Evolutionary conservation across 1,140 invertebrate species (phyloP).

Genomic region (Phymastichus coffea): DNA sequence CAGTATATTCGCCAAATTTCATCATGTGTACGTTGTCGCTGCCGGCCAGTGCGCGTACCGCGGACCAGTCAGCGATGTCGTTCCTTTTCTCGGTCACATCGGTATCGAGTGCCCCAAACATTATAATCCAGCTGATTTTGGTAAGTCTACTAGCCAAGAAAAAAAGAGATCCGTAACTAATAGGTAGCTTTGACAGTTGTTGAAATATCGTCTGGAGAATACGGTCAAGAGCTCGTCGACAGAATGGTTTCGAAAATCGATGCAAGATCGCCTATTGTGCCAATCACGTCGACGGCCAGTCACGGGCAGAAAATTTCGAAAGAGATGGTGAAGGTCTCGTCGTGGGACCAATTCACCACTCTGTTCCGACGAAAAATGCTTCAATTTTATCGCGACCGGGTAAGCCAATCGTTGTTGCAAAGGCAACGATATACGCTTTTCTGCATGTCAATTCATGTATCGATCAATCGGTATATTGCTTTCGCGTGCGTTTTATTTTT

Average conservation of each 20-base stretch:
- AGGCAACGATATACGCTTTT: not conserved
- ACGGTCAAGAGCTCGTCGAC: slow-evolving; percentile 64
- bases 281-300: slow-evolving; percentile 49
- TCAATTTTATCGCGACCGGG: slow-evolving; percentile 71
- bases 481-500: slow-evolving; percentile 3
- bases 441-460: not conserved
- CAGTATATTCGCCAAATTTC: slow-evolving; percentile 73
- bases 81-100: slow-evolving; percentile 67
- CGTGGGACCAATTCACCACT: slow-evolving; percentile 66
- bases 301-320: slow-evolving; percentile 12
- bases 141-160: too few relatives aligned
- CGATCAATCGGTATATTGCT: not conserved
- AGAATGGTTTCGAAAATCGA: slow-evolving; percentile 65
- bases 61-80: slow-evolving; percentile 64
- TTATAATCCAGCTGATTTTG: slow-evolving; percentile 82
- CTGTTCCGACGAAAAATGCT: slow-evolving; percentile 68
- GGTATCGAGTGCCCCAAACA: slow-evolving; percentile 72
- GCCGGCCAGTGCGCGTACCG: slow-evolving; percentile 76
- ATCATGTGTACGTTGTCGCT: slow-evolving; percentile 75
- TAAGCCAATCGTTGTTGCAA: slow-evolving; percentile 43
- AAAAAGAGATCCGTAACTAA: too few relatives aligned
- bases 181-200: too few relatives aligned
- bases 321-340: slow-evolving; percentile 56
- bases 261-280: slow-evolving; percentile 58
- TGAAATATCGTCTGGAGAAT: slow-evolving; percentile 75